Conservation (phyloP, 2,797 vertebrate species). For the Cheirogaleus major region DNA sequence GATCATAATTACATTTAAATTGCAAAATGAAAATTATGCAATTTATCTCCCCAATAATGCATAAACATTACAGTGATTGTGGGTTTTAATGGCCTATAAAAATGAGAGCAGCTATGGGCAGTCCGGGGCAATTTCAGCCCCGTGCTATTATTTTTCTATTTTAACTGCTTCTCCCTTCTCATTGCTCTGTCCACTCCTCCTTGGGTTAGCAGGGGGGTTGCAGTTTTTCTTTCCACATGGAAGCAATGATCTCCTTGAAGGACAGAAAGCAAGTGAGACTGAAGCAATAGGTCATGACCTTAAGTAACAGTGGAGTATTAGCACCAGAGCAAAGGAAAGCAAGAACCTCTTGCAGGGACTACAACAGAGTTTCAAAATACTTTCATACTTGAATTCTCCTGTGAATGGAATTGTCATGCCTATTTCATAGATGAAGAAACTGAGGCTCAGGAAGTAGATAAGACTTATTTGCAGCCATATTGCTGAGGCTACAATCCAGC, state of each 20-base stretch:
- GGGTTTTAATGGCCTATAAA: constrained; percentile 88
- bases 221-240: neutral
- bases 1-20: constrained; percentile 91
- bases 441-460: neutral
- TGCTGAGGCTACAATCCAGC: neutral
- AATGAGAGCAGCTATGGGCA: constrained; percentile 83
- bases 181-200: constrained; percentile 22
- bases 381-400: neutral
- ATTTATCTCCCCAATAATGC: constrained; percentile 88
- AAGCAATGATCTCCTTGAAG: neutral
- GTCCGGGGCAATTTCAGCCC: constrained; percentile 82
- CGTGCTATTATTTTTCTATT: constrained; percentile 84
- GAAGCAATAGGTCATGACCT: neutral
- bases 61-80: constrained; percentile 88
- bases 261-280: neutral
- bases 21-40: constrained; percentile 89
- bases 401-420: neutral
- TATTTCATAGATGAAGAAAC: neutral
- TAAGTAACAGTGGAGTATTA: neutral
- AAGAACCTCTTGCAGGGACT: neutral
- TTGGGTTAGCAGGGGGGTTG: neutral
- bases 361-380: neutral
- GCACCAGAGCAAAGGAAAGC: neutral
- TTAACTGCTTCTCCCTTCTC: constrained; percentile 79
- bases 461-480: too few species aligned